phyloP scores from a whole-genome alignment of 2,888 invertebrate species.

The Cylindroiulus punctatus region DNA sequence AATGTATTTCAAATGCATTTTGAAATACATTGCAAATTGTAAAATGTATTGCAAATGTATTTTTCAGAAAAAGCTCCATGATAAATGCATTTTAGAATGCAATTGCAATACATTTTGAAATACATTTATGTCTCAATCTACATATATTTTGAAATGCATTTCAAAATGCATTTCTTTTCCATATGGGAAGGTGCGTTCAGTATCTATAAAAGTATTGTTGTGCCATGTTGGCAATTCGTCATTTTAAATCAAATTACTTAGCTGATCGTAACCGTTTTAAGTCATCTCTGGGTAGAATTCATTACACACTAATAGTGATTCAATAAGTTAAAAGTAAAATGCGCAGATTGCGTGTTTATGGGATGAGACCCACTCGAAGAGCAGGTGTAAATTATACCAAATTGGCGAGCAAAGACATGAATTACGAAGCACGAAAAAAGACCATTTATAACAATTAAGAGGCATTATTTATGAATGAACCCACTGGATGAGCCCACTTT shows the following conservation, averaged over 20 bases:
- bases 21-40: too few relatives aligned
- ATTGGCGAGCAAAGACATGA: background rate
- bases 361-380: background rate
- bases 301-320: background rate
- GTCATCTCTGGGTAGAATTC: background rate
- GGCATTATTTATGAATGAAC: background rate
- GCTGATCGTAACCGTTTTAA: background rate
- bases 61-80: too few relatives aligned
- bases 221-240: background rate
- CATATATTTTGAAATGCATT: too few relatives aligned
- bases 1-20: too few relatives aligned
- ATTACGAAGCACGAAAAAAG: background rate
- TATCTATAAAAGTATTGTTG: background rate
- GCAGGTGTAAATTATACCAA: background rate
- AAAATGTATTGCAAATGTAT: too few relatives aligned
- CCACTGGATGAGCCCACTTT: background rate
- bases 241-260: background rate
- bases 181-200: background rate
- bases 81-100: too few relatives aligned
- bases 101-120: too few relatives aligned
- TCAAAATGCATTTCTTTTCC: too few relatives aligned
- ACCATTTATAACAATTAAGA: background rate
- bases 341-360: background rate
- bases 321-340: constrained; percentile 8
- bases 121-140: too few relatives aligned